phyloP scores from a whole-genome alignment of 1,140 invertebrate genomes.

The Drosophila murphyi region DNA sequence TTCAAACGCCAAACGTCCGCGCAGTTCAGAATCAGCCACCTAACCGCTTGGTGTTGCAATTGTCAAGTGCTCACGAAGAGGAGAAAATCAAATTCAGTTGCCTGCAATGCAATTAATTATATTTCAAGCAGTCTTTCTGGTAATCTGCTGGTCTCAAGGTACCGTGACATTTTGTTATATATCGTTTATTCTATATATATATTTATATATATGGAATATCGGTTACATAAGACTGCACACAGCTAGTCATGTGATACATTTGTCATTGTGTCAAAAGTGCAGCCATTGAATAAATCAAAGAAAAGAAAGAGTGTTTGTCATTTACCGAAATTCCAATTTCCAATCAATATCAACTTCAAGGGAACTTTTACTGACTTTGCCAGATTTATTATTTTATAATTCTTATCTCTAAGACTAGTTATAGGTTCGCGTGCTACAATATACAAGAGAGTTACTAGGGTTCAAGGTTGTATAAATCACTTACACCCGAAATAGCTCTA shows the following conservation, averaged over 20 bases:
- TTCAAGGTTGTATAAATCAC: constrained; percentile 33
- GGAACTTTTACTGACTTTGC: constrained; percentile 27
- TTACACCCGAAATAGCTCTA: background rate
- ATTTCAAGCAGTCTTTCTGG: constrained; percentile 45
- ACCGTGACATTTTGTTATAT: constrained; percentile 10
- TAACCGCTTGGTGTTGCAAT: constrained; percentile 66
- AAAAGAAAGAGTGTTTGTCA: constrained; percentile 36
- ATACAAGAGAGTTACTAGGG: constrained; percentile 6
- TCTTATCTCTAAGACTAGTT: constrained; percentile 25
- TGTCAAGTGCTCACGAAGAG: constrained; percentile 34
- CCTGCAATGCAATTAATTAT: constrained; percentile 53
- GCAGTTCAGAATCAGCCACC: constrained; percentile 72
- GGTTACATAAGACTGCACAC: constrained; percentile 12
- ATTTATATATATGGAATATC: too few species aligned
- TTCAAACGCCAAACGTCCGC: constrained; percentile 61
- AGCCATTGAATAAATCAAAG: constrained; percentile 41
- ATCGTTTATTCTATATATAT: background rate
- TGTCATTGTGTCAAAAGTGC: constrained; percentile 25
- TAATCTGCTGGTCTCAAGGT: constrained; percentile 68
- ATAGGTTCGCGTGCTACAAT: constrained; percentile 28
- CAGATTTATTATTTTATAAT: constrained; percentile 11
- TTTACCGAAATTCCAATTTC: background rate
- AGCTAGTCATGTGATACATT: constrained; percentile 40
- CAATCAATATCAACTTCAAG: constrained; percentile 49
- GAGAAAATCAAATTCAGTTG: constrained; percentile 7